Evolutionary conservation across 1,140 invertebrate genomes (phyloP), one percentile per base, ranked within the genome.

Genomic region (Brachionus manjavacas): DNA sequence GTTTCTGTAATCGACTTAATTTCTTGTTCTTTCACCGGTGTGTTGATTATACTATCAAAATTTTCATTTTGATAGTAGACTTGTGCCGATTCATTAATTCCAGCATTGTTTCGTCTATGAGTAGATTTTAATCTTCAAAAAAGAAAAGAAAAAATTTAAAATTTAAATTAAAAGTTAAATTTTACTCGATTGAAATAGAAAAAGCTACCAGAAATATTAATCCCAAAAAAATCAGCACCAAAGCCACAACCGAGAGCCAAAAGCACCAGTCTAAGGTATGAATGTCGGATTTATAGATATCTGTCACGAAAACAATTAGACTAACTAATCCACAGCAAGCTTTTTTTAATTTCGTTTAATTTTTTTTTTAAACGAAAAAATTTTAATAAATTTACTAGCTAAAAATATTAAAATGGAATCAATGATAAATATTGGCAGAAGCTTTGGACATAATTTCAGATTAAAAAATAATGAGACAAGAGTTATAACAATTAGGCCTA

Each of bases 241-340:
- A 68, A 41, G 79, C 79, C 12, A 55, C 52, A 14, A 68, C 49
- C 0, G 79, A 81, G 6, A 81, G 35, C 79, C 79, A 81, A 35
- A 64, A 81, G 52, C 79, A 81, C 52, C 16, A 28, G 12, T 81
- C 52, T 46, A 81, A 20, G 9, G 4, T 41, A 31, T 60, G 16
- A 8, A 23, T 23, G 4, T 81, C 35, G 0, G 79, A 3, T 16
- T 81, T 16, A 23, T 66, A 20, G 7, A 81, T 41, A 41, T 28
- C 20, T 39, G 60, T 16, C 8, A 23, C 79, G n/a, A 64, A 81
- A 64, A 81, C 23, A 41, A 81, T 81, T n/a, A 81, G 20, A 35
- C 79, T 81, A 23, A 46, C 79, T 41, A 81, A 43, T 12, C 79
- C 79, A 81, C 79, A 60, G 12, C 49, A 80, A 35, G 31, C 76